Evolutionary conservation across 2,113 vertebrate genomes (phyloP).

Genomic region (Vulpes lagopus): DNA sequence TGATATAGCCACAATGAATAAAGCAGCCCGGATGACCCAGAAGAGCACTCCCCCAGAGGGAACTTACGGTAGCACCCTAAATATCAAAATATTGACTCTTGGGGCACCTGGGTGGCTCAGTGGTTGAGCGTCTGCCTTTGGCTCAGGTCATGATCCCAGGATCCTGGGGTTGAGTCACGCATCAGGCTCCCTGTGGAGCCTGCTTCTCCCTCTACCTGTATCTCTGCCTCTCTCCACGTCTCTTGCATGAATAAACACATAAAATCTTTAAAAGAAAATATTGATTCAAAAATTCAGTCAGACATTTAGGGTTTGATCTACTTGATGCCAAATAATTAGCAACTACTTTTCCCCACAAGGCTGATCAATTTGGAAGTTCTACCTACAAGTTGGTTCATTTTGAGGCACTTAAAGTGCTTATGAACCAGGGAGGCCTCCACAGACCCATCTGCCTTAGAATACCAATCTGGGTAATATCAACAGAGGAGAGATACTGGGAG

Average conservation of each 20-base stretch:
- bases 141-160: no score
- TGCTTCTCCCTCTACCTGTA: not conserved
- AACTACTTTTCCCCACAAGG: not conserved
- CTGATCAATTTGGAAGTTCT: not conserved
- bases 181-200: not conserved
- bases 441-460: not conserved
- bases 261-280: not conserved
- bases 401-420: not conserved
- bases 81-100: not conserved
- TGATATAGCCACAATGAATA: not conserved
- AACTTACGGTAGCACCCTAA: not conserved
- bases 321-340: not conserved
- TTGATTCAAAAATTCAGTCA: not conserved
- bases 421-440: not conserved
- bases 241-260: not conserved
- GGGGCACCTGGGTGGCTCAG: no score
- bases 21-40: not conserved
- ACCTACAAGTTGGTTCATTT: not conserved
- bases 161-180: not conserved
- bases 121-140: no score
- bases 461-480: not conserved
- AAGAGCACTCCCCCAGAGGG: not conserved
- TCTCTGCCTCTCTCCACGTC: not conserved
- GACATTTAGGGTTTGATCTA: not conserved
- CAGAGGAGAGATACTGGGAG: not conserved